phyloP scores from a whole-genome alignment of 2,888 invertebrate species.

The Pyrrhosoma nymphula region DNA sequence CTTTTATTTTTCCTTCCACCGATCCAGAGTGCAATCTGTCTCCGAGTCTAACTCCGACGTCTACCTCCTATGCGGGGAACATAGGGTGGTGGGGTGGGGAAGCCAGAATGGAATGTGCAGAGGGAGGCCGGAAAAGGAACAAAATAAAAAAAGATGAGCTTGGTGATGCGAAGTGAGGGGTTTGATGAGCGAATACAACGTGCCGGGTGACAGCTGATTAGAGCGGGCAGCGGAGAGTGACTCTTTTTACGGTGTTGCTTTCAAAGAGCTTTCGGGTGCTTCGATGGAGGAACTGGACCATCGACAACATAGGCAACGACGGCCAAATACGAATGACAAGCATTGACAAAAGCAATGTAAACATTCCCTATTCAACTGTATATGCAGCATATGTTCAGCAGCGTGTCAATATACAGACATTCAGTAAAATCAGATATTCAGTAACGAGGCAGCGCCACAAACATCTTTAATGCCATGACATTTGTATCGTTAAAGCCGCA shows the following conservation, averaged over 20 bases:
- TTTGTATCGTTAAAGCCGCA: no score
- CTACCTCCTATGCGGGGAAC: slow-evolving; percentile 54
- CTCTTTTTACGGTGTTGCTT: neutral
- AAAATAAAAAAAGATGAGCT: neutral
- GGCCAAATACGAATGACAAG: no score
- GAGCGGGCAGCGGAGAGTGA: slow-evolving; percentile 12
- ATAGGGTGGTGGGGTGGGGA: slow-evolving; percentile 1
- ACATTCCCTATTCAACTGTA: no score
- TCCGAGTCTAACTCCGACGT: neutral
- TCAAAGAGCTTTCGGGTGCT: neutral
- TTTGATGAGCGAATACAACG: neutral
- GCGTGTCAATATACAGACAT: no score
- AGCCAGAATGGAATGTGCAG: slow-evolving; percentile 50
- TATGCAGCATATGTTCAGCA: no score
- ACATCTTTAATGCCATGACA: no score
- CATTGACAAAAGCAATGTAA: no score
- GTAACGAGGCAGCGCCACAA: no score
- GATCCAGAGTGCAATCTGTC: neutral
- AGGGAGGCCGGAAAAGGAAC: slow-evolving; percentile 45
- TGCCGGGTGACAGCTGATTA: neutral
- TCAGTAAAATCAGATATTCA: no score
- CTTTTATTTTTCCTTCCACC: neutral
- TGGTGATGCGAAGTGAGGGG: neutral
- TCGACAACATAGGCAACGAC: no score
- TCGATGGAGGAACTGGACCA: no score